Evolutionary conservation across 1,140 invertebrate genomes (phyloP).

Genomic region (Apis dorsata): DNA sequence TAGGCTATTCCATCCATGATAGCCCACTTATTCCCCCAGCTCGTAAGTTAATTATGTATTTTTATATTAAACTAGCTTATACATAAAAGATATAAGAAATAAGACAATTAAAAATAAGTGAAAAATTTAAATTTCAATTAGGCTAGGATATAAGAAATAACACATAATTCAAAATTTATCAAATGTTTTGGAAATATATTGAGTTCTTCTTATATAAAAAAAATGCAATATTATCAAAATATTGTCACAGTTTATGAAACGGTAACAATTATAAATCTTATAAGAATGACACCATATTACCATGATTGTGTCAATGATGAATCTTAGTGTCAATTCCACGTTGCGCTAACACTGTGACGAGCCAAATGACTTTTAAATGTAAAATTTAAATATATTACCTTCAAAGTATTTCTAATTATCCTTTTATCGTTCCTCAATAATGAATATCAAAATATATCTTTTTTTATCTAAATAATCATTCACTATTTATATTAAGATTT

Average conservation of each 20-base stretch:
- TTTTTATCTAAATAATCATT: constrained; percentile 27
- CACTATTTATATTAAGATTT: constrained; percentile 27
- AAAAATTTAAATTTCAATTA: constrained; percentile 74
- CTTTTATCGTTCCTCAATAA: constrained; percentile 54
- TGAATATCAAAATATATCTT: constrained; percentile 47
- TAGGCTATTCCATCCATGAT: constrained; percentile 75
- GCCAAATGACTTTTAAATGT: constrained; percentile 80
- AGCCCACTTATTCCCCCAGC: constrained; percentile 77
- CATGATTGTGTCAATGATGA: constrained; percentile 74
- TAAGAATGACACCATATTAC: constrained; percentile 66
- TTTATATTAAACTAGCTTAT: constrained; percentile 81
- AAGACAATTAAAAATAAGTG: constrained; percentile 56
- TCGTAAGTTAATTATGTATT: constrained; percentile 81
- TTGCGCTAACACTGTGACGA: constrained; percentile 79
- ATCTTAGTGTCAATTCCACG: constrained; percentile 78
- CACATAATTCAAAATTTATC: constrained; percentile 76
- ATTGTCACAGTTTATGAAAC: constrained; percentile 70
- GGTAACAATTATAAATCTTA: constrained; percentile 65
- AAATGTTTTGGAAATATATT: constrained; percentile 77
- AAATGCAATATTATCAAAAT: constrained; percentile 74
- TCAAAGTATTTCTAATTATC: constrained; percentile 70
- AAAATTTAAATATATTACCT: constrained; percentile 79
- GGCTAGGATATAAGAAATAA: constrained; percentile 72
- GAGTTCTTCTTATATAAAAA: constrained; percentile 73
- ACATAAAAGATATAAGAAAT: constrained; percentile 67